A percentile compares a stretch with the other conserved stretches of the same genome.
These are phyloP conservation scores for Sepiola atlantica DNA, from an alignment of 2,888 invertebrate species.

Conservation along the genomic window DNA sequence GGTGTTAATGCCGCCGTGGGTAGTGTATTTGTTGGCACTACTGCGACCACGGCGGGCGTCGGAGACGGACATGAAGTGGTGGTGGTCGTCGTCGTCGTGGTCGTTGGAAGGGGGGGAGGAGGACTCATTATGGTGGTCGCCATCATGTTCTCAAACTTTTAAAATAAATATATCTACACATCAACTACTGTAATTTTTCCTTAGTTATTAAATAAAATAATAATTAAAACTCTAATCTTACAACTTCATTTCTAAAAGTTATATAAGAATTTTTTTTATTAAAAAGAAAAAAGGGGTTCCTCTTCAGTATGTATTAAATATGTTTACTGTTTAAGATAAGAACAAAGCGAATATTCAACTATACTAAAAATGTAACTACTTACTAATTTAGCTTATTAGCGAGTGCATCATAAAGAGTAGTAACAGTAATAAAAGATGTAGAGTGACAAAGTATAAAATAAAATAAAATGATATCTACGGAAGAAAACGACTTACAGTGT, in stretches of 20 bases:
- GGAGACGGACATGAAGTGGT: neutral
- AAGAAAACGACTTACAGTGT: neutral
- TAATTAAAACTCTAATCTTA: neutral
- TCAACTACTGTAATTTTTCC: neutral
- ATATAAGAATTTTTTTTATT: neutral
- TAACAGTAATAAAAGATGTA: neutral
- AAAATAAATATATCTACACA: neutral
- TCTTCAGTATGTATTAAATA: neutral
- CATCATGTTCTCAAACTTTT: neutral
- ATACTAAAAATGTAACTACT: neutral
- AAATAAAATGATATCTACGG: neutral
- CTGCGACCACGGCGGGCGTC: slow-evolving; percentile 25
- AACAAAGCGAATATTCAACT: neutral
- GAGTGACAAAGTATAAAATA: neutral
- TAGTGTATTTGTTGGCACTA: neutral
- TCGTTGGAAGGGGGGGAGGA: neutral
- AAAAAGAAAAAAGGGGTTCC: neutral
- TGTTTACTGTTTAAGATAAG: neutral
- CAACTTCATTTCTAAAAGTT: neutral
- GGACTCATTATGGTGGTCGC: neutral
- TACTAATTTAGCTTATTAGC: neutral
- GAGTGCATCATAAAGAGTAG: neutral
- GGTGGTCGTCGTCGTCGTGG: neutral
- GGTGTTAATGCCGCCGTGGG: slow-evolving; percentile 39
- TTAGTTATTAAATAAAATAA: neutral